phyloP scores from a whole-genome alignment of 2,113 vertebrate species.

The Indri indri region DNA sequence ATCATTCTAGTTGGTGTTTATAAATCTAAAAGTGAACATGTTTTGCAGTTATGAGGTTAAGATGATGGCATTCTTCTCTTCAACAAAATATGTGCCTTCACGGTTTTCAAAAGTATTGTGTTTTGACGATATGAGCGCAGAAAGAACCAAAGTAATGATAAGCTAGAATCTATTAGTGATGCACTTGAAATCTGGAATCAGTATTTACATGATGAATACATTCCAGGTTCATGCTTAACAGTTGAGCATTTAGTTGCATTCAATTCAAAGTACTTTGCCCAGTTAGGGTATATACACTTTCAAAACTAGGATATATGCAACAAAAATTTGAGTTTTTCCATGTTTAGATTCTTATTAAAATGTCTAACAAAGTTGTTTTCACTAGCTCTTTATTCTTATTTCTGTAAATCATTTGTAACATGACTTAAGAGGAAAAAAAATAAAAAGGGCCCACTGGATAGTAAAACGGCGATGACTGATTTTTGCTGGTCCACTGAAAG shows the following conservation, averaged over 20 bases:
- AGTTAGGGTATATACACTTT: neutral
- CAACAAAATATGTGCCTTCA: conserved; percentile 29
- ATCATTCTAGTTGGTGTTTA: neutral
- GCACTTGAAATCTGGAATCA: conserved; percentile 38
- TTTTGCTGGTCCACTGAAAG: neutral
- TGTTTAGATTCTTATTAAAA: conserved; percentile 23
- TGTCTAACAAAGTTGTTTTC: neutral
- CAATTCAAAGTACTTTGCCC: neutral
- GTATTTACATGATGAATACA: neutral
- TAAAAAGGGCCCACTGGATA: neutral
- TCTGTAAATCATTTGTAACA: conserved; percentile 36
- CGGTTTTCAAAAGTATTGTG: conserved; percentile 15
- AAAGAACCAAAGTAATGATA: conserved; percentile 25
- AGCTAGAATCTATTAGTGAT: neutral
- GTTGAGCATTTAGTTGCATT: neutral
- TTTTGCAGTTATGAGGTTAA: conserved; percentile 33
- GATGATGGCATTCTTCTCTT: neutral
- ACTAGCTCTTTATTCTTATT: neutral
- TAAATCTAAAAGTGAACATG: conserved; percentile 40
- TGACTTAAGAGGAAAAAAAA: neutral
- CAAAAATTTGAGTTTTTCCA: neutral
- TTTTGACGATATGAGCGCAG: conserved; percentile 31
- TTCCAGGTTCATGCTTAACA: neutral
- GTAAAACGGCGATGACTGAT: neutral
- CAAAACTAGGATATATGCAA: neutral